Evolutionary conservation across 2,797 vertebrate genomes (phyloP).

Genomic region (Champsocephalus gunnari): DNA sequence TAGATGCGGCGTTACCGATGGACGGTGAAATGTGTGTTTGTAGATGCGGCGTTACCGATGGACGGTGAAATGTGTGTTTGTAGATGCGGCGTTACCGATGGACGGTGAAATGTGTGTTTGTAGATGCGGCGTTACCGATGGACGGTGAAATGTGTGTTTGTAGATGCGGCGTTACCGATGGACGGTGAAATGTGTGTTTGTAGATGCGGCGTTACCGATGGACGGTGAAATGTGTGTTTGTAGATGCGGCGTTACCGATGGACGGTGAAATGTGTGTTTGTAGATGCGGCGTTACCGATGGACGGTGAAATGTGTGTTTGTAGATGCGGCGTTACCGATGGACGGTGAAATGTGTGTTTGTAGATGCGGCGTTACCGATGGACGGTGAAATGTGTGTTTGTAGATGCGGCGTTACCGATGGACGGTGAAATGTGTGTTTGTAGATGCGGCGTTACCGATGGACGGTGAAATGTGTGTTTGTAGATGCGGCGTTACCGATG

Average conservation of each 20-base stretch:
- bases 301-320: too few species aligned
- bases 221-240: too few species aligned
- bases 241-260: conserved; percentile 15
- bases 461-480: too few species aligned
- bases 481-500: conserved; percentile 85
- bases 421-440: too few species aligned
- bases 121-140: conserved; percentile 15
- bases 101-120: too few species aligned
- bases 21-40: too few species aligned
- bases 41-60: conserved; percentile 15
- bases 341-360: too few species aligned
- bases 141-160: too few species aligned
- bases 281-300: conserved; percentile 15
- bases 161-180: conserved; percentile 15
- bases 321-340: conserved; percentile 15
- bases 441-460: conserved; percentile 15
- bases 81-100: conserved; percentile 15
- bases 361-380: conserved; percentile 15
- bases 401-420: conserved; percentile 15
- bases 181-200: too few species aligned
- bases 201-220: conserved; percentile 15
- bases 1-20: conserved; percentile 15
- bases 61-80: too few species aligned
- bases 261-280: too few species aligned
- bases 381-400: too few species aligned